These are phyloP conservation scores for Scomber japonicus DNA, from an alignment of 2,113 vertebrate species.

Conservation along the genomic window DNA sequence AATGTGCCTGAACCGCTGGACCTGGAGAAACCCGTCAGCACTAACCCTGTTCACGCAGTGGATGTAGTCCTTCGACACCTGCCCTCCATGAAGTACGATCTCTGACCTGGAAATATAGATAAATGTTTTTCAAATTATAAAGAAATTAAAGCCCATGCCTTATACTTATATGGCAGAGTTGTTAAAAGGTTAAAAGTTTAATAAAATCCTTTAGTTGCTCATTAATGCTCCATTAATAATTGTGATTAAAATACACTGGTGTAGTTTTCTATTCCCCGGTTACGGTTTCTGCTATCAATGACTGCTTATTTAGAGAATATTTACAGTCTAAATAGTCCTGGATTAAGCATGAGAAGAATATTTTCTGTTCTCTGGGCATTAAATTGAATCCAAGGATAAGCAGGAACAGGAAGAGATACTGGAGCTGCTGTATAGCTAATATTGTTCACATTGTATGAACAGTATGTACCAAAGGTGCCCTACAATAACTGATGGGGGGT, in stretches of 20 bases:
- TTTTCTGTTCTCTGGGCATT: constrained; percentile 19
- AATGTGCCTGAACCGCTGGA: constrained; percentile 90
- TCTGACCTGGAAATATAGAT: not conserved
- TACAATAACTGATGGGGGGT: not conserved
- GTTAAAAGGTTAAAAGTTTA: too few species aligned
- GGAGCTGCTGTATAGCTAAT: constrained; percentile 6
- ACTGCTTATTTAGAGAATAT: too few species aligned
- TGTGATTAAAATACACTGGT: too few species aligned
- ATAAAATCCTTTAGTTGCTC: too few species aligned
- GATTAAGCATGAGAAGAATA: constrained; percentile 16
- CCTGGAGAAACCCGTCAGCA: constrained; percentile 97
- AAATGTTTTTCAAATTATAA: too few species aligned
- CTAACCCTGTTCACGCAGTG: constrained; percentile 97
- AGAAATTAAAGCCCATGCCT: too few species aligned
- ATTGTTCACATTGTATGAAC: not conserved
- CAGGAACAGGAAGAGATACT: constrained; percentile 2
- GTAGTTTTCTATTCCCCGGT: not conserved
- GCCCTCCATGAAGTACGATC: constrained; percentile 96
- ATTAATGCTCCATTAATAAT: too few species aligned
- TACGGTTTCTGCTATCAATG: not conserved
- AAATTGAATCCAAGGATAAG: constrained; percentile 27
- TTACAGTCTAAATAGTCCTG: not conserved
- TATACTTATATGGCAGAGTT: too few species aligned
- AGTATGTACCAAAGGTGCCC: not conserved
- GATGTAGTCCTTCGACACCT: constrained; percentile 97